These are phyloP conservation scores for Oopsacas minuta DNA, from an alignment of 37 sponge, comb jelly and placozoan species.

Conservation along the genomic window DNA sequence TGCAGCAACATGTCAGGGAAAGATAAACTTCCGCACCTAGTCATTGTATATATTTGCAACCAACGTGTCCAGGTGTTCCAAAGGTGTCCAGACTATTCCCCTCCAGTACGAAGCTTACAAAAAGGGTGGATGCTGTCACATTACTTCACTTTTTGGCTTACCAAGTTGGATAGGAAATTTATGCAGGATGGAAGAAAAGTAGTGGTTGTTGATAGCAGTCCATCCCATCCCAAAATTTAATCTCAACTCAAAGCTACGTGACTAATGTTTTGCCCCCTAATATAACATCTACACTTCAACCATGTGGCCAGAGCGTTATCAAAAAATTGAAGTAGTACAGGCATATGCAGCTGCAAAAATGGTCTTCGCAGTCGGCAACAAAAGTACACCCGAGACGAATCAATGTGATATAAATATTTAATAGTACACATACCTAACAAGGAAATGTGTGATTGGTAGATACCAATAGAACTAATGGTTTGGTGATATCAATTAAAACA, in stretches of 20 bases:
- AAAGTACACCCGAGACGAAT: too few species aligned
- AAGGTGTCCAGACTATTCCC: constrained; percentile 15
- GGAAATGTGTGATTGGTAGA: too few species aligned
- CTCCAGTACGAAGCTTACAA: background rate
- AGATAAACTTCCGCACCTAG: constrained; percentile 17
- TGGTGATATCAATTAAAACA: too few species aligned
- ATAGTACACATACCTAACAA: too few species aligned
- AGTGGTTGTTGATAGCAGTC: background rate
- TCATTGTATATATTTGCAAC: constrained; percentile 7
- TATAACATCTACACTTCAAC: background rate
- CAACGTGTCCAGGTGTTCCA: constrained; percentile 25
- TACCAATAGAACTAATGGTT: too few species aligned
- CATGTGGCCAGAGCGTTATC: background rate
- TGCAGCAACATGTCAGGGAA: constrained; percentile 20
- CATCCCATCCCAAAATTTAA: background rate
- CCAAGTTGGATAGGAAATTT: background rate
- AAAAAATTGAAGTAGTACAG: background rate
- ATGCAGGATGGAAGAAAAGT: background rate
- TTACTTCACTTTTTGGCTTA: background rate
- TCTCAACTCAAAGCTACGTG: background rate
- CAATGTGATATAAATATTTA: too few species aligned
- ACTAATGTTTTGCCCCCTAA: background rate
- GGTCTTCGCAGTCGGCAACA: background rate
- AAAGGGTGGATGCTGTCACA: constrained; percentile 21
- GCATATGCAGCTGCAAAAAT: background rate